A percentile compares a stretch with the other conserved stretches of the same genome.
Conservation (phyloP, 2,888 invertebrate species). For the Andrena praecox region DNA sequence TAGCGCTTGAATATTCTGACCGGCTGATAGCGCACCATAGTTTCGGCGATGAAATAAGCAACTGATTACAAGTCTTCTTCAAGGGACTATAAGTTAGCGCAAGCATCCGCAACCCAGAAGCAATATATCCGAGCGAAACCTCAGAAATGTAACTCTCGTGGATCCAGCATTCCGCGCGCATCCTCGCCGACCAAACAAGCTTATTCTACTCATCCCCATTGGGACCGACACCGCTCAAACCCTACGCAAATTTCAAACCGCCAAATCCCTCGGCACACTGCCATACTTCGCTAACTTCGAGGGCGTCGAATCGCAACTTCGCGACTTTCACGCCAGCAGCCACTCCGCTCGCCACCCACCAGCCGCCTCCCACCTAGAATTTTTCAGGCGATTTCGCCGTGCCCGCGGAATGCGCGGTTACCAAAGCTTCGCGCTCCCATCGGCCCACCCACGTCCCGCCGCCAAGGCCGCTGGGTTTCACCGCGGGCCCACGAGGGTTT, state of each 20-base stretch:
- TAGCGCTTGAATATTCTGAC: no score
- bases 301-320: neutral
- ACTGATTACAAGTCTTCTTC: no score
- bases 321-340: neutral
- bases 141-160: no score
- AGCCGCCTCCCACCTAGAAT: constrained; percentile 23
- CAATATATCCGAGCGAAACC: no score
- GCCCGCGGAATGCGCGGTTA: neutral
- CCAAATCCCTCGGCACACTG: neutral
- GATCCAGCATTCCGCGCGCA: no score
- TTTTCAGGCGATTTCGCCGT: constrained; percentile 27
- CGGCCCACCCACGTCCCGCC: neutral
- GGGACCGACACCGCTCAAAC: no score
- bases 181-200: no score
- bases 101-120: no score
- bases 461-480: constrained; percentile 43
- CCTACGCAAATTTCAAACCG: neutral
- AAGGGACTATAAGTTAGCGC: no score
- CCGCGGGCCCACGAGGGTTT: constrained; percentile 23
- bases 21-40: no score
- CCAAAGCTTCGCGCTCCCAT: neutral
- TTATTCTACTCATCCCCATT: no score
- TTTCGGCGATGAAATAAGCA: no score
- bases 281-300: neutral
- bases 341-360: constrained; percentile 34